These are phyloP conservation scores for Solenodon paradoxus DNA, from an alignment of 2,113 vertebrate genomes.

Conservation along the genomic window DNA sequence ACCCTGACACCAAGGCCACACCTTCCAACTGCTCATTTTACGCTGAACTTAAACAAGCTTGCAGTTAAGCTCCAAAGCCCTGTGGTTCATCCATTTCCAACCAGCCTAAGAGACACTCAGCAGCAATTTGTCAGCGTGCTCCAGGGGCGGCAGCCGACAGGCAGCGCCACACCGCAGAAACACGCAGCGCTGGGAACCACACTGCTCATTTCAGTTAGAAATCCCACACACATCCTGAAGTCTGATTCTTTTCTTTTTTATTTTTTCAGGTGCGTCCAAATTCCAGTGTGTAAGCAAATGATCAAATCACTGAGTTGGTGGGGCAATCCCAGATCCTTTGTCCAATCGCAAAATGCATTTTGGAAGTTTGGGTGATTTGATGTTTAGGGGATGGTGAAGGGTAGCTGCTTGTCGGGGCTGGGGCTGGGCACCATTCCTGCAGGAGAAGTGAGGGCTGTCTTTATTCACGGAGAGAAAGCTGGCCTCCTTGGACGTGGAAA, in stretches of 20 bases:
- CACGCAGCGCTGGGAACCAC: background rate
- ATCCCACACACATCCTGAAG: constrained; percentile 10
- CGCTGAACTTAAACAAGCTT: background rate
- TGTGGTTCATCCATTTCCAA: constrained; percentile 20
- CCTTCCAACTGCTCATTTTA: background rate
- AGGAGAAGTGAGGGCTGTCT: background rate
- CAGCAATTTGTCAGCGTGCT: background rate
- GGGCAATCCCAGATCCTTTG: background rate
- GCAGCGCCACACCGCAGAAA: background rate
- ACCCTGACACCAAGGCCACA: background rate
- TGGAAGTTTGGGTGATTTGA: background rate
- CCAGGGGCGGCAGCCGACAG: constrained; percentile 26
- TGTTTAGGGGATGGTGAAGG: background rate
- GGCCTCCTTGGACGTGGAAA: background rate
- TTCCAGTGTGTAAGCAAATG: background rate
- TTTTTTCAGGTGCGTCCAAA: background rate
- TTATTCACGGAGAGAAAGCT: background rate
- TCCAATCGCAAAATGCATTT: background rate
- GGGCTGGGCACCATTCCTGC: background rate
- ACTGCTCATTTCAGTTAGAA: constrained; percentile 23
- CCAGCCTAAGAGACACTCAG: background rate
- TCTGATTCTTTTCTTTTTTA: background rate
- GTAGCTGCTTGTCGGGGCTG: no score
- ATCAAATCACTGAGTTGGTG: background rate
- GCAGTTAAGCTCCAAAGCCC: background rate